A percentile compares a stretch with the other conserved stretches of the same genome.
Conservation (phyloP, 2,888 invertebrate genomes). For the Dolichopus griseipennis region DNA sequence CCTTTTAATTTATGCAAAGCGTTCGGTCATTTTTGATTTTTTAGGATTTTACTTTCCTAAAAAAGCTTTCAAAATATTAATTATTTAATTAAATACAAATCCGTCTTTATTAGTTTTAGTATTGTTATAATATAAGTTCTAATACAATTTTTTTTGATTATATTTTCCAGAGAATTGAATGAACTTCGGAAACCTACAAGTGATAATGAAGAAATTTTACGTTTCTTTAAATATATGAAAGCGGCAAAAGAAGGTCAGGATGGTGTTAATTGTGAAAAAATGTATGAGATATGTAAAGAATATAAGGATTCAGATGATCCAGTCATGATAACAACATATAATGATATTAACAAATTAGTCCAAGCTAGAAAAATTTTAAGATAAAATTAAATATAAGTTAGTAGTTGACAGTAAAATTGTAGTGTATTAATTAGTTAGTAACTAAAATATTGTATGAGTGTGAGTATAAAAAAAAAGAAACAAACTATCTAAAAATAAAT, state of each 20-base stretch:
- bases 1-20: too few species aligned
- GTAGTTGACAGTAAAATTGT: constrained; percentile 9
- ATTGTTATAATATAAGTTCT: too few species aligned
- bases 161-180: constrained; percentile 60
- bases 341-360: constrained; percentile 80
- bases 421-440: constrained; percentile 12
- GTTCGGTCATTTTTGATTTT: too few species aligned
- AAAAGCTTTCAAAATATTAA: too few species aligned
- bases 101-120: too few species aligned
- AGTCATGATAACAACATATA: constrained; percentile 77
- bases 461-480: too few species aligned
- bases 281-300: constrained; percentile 58
- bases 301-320: constrained; percentile 59
- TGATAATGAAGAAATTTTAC: constrained; percentile 76
- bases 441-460: constrained; percentile 13
- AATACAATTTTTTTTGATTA: constrained; percentile 14
- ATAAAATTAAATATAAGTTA: constrained; percentile 29
- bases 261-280: constrained; percentile 61
- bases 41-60: too few species aligned
- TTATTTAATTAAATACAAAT: too few species aligned
- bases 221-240: constrained; percentile 86
- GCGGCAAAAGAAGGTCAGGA: constrained; percentile 82
- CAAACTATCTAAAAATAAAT: too few species aligned
- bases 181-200: constrained; percentile 75
- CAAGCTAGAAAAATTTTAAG: constrained; percentile 56